These are phyloP conservation scores for Ctenosaura bakeri DNA, from an alignment of 2,797 vertebrate genomes.

Conservation along the genomic window DNA sequence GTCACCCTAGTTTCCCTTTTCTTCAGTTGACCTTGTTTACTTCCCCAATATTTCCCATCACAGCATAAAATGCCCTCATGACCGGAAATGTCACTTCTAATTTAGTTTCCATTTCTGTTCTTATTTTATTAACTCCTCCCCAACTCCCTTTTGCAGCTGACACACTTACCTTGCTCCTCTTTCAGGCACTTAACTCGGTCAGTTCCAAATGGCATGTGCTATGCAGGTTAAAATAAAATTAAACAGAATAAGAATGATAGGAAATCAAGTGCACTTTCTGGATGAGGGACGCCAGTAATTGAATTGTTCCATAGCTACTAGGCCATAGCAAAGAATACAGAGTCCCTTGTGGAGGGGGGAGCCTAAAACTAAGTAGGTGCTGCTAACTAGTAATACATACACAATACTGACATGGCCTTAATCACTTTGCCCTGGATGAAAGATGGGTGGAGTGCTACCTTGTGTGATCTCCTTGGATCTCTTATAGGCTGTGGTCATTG, in stretches of 20 bases:
- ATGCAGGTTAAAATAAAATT: constrained; percentile 51
- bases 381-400: too few relatives aligned
- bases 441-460: too few relatives aligned
- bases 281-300: constrained; percentile 71
- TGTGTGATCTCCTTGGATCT: too few relatives aligned
- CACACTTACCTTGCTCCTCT: constrained; percentile 44
- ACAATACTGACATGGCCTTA: too few relatives aligned
- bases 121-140: constrained; percentile 60
- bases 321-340: constrained; percentile 61
- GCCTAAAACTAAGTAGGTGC: too few relatives aligned
- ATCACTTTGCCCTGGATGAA: too few relatives aligned
- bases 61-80: constrained; percentile 38
- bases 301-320: constrained; percentile 65
- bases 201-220: constrained; percentile 60
- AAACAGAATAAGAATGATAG: constrained; percentile 58
- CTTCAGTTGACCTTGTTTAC: constrained; percentile 43
- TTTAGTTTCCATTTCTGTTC: constrained; percentile 58
- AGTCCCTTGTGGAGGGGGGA: constrained; percentile 19
- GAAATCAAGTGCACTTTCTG: constrained; percentile 68
- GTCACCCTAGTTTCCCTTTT: constrained; percentile 30
- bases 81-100: constrained; percentile 52
- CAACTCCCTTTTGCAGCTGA: constrained; percentile 49
- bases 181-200: constrained; percentile 63
- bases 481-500: too few relatives aligned
- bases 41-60: not conserved